Percentiles rank a stretch among this genome's conserved stretches.
Evolutionary conservation across 2,113 vertebrate genomes (phyloP).

Genomic region (Vimba vimba): DNA sequence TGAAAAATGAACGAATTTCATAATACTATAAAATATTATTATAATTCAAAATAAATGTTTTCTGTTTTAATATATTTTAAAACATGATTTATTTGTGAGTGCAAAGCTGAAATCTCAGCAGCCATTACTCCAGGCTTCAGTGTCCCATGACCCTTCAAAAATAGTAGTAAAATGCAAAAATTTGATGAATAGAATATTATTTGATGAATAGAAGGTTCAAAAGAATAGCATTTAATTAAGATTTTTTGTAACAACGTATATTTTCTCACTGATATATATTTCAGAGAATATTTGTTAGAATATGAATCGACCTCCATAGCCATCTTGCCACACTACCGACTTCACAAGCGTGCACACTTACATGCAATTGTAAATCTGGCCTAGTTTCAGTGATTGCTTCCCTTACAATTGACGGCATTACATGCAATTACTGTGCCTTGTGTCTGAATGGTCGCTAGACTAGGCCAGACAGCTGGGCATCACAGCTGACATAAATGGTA

Average conservation of each 20-base stretch:
- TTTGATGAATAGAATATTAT: neutral
- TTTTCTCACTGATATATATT: neutral
- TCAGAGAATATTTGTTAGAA: neutral
- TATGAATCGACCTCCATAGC: neutral
- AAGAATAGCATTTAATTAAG: neutral
- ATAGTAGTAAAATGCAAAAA: neutral
- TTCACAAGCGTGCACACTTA: constrained; percentile 1
- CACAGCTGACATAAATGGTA: constrained; percentile 66
- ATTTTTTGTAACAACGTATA: neutral
- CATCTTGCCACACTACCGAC: neutral
- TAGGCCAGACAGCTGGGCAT: constrained; percentile 65
- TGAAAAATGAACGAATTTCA: too few relatives aligned
- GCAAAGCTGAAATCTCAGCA: neutral
- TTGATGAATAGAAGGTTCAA: neutral
- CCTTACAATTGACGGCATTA: constrained; percentile 45
- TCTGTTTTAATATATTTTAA: too few relatives aligned
- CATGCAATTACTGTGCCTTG: constrained; percentile 38
- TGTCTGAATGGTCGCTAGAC: constrained; percentile 45
- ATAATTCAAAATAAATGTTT: too few relatives aligned
- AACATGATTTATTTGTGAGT: too few relatives aligned
- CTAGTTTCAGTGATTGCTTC: constrained; percentile 43
- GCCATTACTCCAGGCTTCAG: neutral
- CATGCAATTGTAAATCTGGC: constrained; percentile 34
- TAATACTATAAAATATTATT: too few relatives aligned
- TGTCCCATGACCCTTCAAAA: neutral